Base-by-base conservation (phyloP, 2,888 invertebrate genomes). In the Drosophila nr. perissopoda region DNA sequence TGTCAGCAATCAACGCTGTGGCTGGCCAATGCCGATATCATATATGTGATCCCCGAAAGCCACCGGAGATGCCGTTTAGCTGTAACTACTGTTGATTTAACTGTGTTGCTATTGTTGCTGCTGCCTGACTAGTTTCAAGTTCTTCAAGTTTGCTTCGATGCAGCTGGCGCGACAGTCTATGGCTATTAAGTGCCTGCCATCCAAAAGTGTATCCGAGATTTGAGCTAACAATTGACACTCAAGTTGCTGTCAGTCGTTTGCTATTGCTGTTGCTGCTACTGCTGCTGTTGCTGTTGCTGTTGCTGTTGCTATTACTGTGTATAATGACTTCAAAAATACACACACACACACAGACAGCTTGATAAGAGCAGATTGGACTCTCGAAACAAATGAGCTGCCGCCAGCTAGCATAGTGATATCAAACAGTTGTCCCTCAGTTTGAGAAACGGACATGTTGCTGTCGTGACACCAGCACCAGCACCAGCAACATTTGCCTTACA, bases 1-100 rank as follows among this genome's bases (percentile, higher is more conserved):
- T 85, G 85, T 89, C 89, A 88, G 88, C 80, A 84, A 84, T 84
- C 88, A 89, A 72, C 65, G 67, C 25, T 25, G 52, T 36, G 49
- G 33, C 57, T 36, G 66, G 42, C 69, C 69, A 62, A 71, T 71
- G 64, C 70, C 77, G 71, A 76, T 76, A 76, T 76, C 54, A 59
- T 74, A 52, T 29, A 42, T 57, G 75, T 57, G 75, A 66, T 52
- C 58, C 80, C 80, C 76, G 60, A 53, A 61, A 38, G 61, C 75
- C 77, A 52, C 80, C 76, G 61, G 67, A 74, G 76, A 73, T 73
- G 81, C 64, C 80, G 79, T 87, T 82, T 82, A 84, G 79, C 79
- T 72, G 68, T 82, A 79, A 79, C 88, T 75, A 82, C 65, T 38
- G 51, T 62, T 74, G 65, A 74, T 76, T 79, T 74, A 65, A 72